Conservation (phyloP, 2,113 vertebrate genomes). For the Mirounga angustirostris region DNA sequence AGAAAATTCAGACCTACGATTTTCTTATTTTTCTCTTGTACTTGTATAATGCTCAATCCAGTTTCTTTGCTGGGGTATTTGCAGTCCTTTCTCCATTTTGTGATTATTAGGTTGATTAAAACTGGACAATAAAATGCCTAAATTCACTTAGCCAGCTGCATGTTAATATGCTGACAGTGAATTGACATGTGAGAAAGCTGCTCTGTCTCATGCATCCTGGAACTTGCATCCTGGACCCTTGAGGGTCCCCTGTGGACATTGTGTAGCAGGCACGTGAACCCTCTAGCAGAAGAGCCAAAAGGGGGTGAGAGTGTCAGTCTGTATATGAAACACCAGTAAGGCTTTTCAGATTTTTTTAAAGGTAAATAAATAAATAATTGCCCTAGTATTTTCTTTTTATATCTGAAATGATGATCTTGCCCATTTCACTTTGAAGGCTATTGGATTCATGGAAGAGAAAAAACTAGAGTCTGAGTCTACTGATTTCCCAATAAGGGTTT, state of each 20-base stretch:
- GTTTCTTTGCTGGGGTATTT: not conserved
- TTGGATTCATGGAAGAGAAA: not conserved
- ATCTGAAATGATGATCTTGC: not conserved
- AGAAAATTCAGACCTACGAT: not conserved
- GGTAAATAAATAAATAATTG: not conserved
- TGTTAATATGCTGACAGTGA: not conserved
- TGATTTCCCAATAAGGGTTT: not conserved
- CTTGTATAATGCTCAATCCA: not conserved
- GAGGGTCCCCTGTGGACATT: not conserved
- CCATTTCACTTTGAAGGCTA: not conserved
- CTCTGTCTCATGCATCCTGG: not conserved
- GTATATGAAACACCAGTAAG: not conserved
- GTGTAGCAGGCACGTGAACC: not conserved
- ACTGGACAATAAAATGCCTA: not conserved
- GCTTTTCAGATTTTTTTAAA: not conserved
- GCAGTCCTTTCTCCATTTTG: not conserved
- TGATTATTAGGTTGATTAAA: not conserved
- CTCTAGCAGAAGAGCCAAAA: not conserved
- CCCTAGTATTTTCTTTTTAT: not conserved
- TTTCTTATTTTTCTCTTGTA: not conserved
- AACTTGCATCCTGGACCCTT: too few relatives aligned
- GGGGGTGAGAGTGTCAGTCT: not conserved
- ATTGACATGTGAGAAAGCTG: not conserved
- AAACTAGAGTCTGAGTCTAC: not conserved
- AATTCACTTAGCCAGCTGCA: not conserved